Base-by-base conservation (phyloP, 2,113 vertebrate species). In the Pyxicephalus adspersus region DNA sequence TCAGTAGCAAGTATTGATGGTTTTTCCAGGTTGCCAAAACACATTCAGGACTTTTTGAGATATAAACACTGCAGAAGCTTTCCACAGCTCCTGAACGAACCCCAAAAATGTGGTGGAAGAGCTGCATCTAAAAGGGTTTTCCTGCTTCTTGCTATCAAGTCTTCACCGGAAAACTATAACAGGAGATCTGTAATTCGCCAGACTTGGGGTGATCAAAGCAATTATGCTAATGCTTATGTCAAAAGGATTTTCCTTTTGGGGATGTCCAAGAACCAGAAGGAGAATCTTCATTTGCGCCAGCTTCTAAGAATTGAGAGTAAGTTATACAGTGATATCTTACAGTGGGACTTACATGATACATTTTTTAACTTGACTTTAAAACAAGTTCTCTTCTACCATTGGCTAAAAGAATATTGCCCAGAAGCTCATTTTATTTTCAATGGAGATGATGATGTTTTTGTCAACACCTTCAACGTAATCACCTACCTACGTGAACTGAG, bases 361-460 rank as follows among this genome's bases (percentile, higher is more conserved):
- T 97, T 97, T 90, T 96, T 91, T 87, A 98, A 98, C 88, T 93
- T 98, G 70, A 97, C 95, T 0, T 86, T 97, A 79, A 97, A 96
- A 64, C 96, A 97, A 87, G 77, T 94, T 0, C 91, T 97, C 1
- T 96, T 98, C n/a, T 80, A 96, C 0, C 5, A 88, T 58, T 98
- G 96, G 96, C 87, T 95, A 88, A 80, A 86, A 8, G 52, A 72
- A 0, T 83, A 54, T 78, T 96, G 96, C 65, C 85, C 92, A 0
- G 64, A 88, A 0, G 90, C 80, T 71, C 91, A 72, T 79, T 97
- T 97, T 70, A 0, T 95, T 60, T 87, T 96, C n/a, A 96, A 95
- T 0, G 93, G 95, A 0, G 95, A 95, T 0, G 95, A 96, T 1
- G 96, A 96, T 1, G 88, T 96, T 63, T 96, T 96, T 4, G 93